Percentiles rank a stretch among this genome's conserved stretches.
Conservation (phyloP, 2,888 invertebrate genomes). For the Eudemis profundana region DNA sequence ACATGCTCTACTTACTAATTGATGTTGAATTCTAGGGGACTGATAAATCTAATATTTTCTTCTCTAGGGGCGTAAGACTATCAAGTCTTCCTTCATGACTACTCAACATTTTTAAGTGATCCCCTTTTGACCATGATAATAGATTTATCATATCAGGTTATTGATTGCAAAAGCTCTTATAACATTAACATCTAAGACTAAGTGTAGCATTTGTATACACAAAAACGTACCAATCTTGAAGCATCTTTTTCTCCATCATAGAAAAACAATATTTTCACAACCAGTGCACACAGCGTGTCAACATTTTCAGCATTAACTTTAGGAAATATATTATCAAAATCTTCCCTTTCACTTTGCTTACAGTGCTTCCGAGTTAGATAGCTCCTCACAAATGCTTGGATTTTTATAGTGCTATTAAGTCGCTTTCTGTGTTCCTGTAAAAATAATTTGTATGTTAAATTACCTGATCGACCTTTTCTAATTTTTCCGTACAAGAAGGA, state of each 20-base stretch:
- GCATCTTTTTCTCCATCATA: conserved; percentile 88
- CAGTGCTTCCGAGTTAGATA: conserved; percentile 89
- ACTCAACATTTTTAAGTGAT: too few species aligned
- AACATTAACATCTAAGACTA: too few species aligned
- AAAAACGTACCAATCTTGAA: conserved; percentile 76
- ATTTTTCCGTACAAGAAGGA: conserved; percentile 6
- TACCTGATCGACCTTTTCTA: background rate
- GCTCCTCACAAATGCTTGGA: conserved; percentile 93
- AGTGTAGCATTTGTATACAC: background rate
- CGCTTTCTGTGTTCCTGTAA: conserved; percentile 88
- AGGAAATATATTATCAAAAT: conserved; percentile 88
- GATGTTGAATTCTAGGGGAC: too few species aligned
- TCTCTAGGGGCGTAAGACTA: too few species aligned
- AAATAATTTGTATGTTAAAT: conserved; percentile 53
- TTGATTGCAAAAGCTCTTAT: too few species aligned
- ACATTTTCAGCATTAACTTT: conserved; percentile 75
- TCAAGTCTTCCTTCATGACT: too few species aligned
- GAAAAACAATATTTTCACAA: conserved; percentile 91
- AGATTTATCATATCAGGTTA: too few species aligned
- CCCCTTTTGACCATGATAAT: too few species aligned
- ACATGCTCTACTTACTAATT: too few species aligned
- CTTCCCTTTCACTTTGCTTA: conserved; percentile 87
- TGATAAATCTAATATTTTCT: too few species aligned
- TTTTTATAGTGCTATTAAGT: conserved; percentile 90
- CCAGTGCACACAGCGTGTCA: conserved; percentile 82